Evolutionary conservation across 1,140 invertebrate species (phyloP), one percentile per base, ranked within the genome.

Genomic region (Pomphorhynchus laevis): DNA sequence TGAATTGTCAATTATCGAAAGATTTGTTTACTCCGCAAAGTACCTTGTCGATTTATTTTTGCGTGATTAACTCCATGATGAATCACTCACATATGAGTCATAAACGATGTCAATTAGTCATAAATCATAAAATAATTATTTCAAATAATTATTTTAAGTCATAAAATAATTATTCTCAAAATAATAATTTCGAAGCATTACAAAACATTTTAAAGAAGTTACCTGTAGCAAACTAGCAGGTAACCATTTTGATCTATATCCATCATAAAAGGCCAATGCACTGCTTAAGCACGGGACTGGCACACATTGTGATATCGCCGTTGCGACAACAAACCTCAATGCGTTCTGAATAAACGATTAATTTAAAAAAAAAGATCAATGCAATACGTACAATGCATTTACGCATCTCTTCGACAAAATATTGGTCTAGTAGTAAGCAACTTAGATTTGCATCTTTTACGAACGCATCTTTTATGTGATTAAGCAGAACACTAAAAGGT

Each of bases 231-330:
- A 58, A 58, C 91, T 89, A 8, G 82, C 79, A 2, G 82, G 79
- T 23, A 89, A 57, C 36, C 65, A 57, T 21, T 57, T 66, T 11
- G 67, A 67, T 33, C 77, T 65, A 53, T 79, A 93, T 2, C 86
- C 84, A 58, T 98, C 86, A 54, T 77, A 98, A 60, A 95, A 98
- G 4, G 80, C 71, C 4, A 95, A 59, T 0, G 89, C 86, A 12
- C 80, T 70, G 20, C 69, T 71, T 45, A 95, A 68, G 0, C 75
- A 74, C 2, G 86, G 86, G 12, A 71, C 72, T 1, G 86, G 80
- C 40, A 93, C 72, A 17, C 82, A 82, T 44, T 70, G 57, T 23
- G 65, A 55, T 16, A 60, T 56, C 22, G 67, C 69, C 18, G 56
- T 58, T 4, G 62, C 47, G 5, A 67, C 53, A 5, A 65, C 63